phyloP scores from a whole-genome alignment of 2,888 invertebrate species.

The Drosophila acutilabella region DNA sequence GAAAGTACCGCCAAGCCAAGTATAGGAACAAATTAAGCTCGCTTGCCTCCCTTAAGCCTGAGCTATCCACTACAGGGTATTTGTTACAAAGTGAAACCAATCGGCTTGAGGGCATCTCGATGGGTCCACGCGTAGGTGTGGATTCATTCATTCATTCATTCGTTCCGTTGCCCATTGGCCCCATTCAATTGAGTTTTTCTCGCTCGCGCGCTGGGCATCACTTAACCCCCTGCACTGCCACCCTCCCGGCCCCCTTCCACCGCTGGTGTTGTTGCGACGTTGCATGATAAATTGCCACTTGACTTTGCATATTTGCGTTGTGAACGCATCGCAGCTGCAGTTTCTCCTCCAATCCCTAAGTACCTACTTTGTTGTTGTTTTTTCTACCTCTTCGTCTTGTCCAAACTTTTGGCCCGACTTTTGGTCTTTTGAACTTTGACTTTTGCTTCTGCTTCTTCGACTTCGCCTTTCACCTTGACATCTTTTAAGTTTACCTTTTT shows the following conservation, averaged over 20 bases:
- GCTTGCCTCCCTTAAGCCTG: no score
- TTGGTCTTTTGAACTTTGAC: slow-evolving; percentile 67
- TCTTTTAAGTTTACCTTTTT: slow-evolving; percentile 53
- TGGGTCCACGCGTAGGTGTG: slow-evolving; percentile 56
- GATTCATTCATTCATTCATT: slow-evolving; percentile 52
- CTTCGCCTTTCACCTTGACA: slow-evolving; percentile 65
- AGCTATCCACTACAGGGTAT: slow-evolving; percentile 22
- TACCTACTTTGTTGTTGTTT: slow-evolving; percentile 51
- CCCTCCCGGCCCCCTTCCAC: background rate
- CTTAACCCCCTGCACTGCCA: slow-evolving; percentile 64
- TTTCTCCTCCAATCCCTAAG: slow-evolving; percentile 26
- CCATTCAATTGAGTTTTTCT: slow-evolving; percentile 68
- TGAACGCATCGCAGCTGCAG: slow-evolving; percentile 44
- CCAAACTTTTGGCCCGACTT: slow-evolving; percentile 49
- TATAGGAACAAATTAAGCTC: no score
- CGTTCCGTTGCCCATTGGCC: slow-evolving; percentile 22
- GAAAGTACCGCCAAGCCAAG: no score
- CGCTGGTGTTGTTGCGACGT: slow-evolving; percentile 3
- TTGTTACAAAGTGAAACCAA: background rate
- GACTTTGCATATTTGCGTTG: slow-evolving; percentile 77
- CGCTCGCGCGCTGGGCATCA: slow-evolving; percentile 39
- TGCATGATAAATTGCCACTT: slow-evolving; percentile 80
- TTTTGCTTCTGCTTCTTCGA: slow-evolving; percentile 31
- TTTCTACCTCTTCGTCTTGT: slow-evolving; percentile 31
- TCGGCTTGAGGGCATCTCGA: background rate